These are phyloP conservation scores for Latheticus oryzae DNA, from an alignment of 2,888 invertebrate species.

Conservation along the genomic window DNA sequence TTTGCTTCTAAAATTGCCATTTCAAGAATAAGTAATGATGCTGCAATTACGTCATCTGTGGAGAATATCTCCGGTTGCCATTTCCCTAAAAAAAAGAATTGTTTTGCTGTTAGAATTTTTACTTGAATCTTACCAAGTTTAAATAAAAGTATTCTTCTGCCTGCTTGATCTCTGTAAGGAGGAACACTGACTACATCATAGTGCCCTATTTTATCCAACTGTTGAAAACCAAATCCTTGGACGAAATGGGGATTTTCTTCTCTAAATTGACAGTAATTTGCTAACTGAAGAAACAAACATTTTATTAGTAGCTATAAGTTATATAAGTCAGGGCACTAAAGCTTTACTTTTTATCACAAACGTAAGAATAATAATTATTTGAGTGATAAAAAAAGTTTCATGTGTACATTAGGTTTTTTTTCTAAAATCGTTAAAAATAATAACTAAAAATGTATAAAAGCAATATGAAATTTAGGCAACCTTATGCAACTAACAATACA, in stretches of 20 bases:
- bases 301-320: no score
- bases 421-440: no score
- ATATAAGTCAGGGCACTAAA: no score
- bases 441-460: no score
- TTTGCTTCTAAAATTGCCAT: conserved; percentile 78
- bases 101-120: conserved; percentile 6
- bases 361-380: no score
- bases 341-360: no score
- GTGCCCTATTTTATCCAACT: conserved; percentile 74
- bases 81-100: conserved; percentile 67
- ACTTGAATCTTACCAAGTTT: conserved; percentile 69
- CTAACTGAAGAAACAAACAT: conserved; percentile 69
- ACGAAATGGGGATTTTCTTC: conserved; percentile 76
- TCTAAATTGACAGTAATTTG: conserved; percentile 80
- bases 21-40: conserved; percentile 76
- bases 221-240: conserved; percentile 74
- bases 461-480: no score
- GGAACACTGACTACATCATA: conserved; percentile 77
- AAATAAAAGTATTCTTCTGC: conserved; percentile 77
- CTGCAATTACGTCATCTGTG: conserved; percentile 77
- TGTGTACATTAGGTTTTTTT: no score
- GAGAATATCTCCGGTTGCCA: conserved; percentile 78
- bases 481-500: no score
- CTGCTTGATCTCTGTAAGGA: conserved; percentile 79
- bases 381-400: no score